Evolutionary conservation across 1,140 invertebrate genomes (phyloP).

Genomic region (Drosophila eugracilis): DNA sequence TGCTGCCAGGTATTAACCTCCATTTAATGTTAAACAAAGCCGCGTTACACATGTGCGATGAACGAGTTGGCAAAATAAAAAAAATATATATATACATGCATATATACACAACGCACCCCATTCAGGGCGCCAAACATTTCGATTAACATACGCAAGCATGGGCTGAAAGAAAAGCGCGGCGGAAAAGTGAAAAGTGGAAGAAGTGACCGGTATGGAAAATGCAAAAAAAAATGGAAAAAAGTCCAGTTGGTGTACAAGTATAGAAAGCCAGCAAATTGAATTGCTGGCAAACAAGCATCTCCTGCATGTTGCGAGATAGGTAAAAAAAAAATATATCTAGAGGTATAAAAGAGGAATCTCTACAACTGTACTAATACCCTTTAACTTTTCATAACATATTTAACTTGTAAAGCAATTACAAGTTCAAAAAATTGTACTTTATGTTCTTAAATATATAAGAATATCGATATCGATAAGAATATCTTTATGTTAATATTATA

Average conservation of each 20-base stretch:
- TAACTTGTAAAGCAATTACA: too few relatives aligned
- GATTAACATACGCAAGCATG: slow-evolving; percentile 79
- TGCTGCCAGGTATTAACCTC: slow-evolving; percentile 84
- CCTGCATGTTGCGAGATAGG: slow-evolving; percentile 38
- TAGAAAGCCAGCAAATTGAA: slow-evolving; percentile 65
- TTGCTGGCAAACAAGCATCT: slow-evolving; percentile 65
- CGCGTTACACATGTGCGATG: slow-evolving; percentile 60
- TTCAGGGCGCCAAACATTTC: slow-evolving; percentile 72
- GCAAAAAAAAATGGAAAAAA: slow-evolving; percentile 10
- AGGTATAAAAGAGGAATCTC: neutral
- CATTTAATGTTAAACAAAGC: slow-evolving; percentile 84
- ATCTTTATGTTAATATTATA: neutral
- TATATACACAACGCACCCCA: slow-evolving; percentile 37
- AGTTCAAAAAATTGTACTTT: too few relatives aligned
- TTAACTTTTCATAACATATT: too few relatives aligned
- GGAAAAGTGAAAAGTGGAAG: slow-evolving; percentile 9
- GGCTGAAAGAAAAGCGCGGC: slow-evolving; percentile 8
- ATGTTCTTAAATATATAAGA: too few relatives aligned
- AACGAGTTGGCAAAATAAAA: slow-evolving; percentile 12
- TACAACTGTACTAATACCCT: neutral
- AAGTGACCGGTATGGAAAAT: slow-evolving; percentile 5
- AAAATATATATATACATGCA: slow-evolving; percentile 2
- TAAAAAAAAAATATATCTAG: slow-evolving; percentile 17
- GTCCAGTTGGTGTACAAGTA: slow-evolving; percentile 1
- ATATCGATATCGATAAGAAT: too few relatives aligned